Percentiles rank a stretch among this genome's conserved stretches.
phyloP scores from a whole-genome alignment of 2,113 vertebrate species.

The Ramphastos sulfuratus region DNA sequence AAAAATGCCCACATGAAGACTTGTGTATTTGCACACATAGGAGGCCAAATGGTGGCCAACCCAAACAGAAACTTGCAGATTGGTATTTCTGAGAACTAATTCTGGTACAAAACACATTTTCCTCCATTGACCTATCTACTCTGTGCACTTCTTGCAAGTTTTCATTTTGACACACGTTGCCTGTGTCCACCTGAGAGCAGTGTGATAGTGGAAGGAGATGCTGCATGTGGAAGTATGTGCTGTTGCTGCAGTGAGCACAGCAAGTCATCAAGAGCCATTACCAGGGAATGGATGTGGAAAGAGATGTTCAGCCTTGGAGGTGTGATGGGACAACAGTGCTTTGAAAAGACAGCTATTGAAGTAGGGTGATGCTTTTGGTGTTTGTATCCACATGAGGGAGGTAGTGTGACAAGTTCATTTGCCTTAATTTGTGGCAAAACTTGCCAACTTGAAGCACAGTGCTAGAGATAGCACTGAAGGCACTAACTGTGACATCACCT shows the following conservation, averaged over 20 bases:
- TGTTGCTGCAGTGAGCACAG: background rate
- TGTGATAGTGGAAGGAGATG: background rate
- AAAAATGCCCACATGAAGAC: background rate
- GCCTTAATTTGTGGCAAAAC: background rate
- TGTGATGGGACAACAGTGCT: background rate
- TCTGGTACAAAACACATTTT: background rate
- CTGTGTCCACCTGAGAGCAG: background rate
- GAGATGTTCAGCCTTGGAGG: background rate
- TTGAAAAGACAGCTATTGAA: background rate
- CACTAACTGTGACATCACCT: background rate
- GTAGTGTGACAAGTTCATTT: background rate
- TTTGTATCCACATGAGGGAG: background rate
- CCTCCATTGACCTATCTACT: background rate
- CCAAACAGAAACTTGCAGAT: background rate
- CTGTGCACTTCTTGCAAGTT: background rate
- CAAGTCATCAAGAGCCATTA: background rate
- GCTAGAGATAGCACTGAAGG: background rate
- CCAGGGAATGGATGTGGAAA: background rate
- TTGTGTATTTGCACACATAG: background rate
- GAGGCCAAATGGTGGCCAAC: background rate
- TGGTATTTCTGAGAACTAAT: background rate
- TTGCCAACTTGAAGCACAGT: background rate
- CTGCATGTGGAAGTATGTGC: rapidly evolving
- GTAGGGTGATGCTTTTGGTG: background rate
- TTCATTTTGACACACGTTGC: too few species aligned